Conservation (phyloP, 1,140 invertebrate genomes). For the Triops cancriformis region DNA sequence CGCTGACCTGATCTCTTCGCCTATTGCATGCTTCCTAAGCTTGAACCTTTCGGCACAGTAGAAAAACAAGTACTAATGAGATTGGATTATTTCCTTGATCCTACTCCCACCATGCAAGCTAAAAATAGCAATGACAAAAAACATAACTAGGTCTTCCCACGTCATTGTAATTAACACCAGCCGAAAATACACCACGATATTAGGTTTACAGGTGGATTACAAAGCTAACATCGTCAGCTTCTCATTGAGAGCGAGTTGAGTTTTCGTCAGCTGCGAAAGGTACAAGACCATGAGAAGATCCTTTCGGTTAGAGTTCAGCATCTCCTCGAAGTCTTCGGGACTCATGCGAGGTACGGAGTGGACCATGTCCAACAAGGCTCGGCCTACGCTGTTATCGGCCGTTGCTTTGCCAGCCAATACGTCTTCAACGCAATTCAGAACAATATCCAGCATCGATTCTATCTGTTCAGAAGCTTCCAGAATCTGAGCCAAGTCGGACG, state of each 20-base stretch:
- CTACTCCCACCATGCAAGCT: background rate
- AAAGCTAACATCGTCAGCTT: slow-evolving; percentile 72
- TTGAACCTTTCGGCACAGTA: background rate
- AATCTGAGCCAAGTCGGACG: slow-evolving; percentile 76
- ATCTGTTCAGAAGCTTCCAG: slow-evolving; percentile 70
- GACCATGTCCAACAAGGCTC: slow-evolving; percentile 77
- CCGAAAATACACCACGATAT: background rate
- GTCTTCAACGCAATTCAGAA: slow-evolving; percentile 78
- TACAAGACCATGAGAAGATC: slow-evolving; percentile 95
- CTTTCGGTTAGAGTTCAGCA: slow-evolving; percentile 93
- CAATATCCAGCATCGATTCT: slow-evolving; percentile 63
- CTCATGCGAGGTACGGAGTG: slow-evolving; percentile 77
- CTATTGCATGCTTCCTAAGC: background rate
- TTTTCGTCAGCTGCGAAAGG: slow-evolving; percentile 88
- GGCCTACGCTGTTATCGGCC: slow-evolving; percentile 52
- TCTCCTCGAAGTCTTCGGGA: slow-evolving; percentile 80
- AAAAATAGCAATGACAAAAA: background rate
- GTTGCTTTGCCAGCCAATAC: slow-evolving; percentile 39
- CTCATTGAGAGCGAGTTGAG: slow-evolving; percentile 88
- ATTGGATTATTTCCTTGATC: background rate
- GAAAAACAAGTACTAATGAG: background rate
- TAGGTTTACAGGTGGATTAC: background rate
- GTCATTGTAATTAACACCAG: slow-evolving; percentile 14
- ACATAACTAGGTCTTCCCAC: background rate
- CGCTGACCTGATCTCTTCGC: background rate